phyloP scores from a whole-genome alignment of 2,888 invertebrate species.

The Amphimallon solstitiale region DNA sequence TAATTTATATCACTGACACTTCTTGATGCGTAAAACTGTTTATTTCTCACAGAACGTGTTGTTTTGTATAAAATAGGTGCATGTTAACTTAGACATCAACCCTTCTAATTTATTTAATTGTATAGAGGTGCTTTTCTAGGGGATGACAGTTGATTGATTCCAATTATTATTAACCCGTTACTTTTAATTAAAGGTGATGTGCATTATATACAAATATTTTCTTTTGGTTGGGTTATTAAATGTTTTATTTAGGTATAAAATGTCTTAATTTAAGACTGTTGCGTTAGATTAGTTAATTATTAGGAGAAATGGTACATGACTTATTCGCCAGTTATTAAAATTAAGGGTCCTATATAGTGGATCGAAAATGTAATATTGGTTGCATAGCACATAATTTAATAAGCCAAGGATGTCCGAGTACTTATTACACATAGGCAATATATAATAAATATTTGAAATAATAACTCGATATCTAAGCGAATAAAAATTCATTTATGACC shows the following conservation, averaged over 20 bases:
- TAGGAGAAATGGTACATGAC: background rate
- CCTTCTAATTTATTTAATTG: slow-evolving; percentile 31
- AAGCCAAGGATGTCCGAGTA: too few species aligned
- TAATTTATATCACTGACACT: slow-evolving; percentile 39
- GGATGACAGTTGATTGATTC: slow-evolving; percentile 26
- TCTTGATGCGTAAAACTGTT: slow-evolving; percentile 20
- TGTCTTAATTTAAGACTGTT: slow-evolving; percentile 11
- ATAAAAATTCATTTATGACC: too few species aligned
- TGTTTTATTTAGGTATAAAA: background rate
- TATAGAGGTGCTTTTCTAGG: slow-evolving; percentile 6
- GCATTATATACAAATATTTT: slow-evolving; percentile 26
- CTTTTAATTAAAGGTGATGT: slow-evolving; percentile 13
- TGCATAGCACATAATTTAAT: too few species aligned
- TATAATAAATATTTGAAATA: too few species aligned
- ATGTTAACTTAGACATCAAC: slow-evolving; percentile 28
- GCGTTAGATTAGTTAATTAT: slow-evolving; percentile 1
- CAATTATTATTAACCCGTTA: slow-evolving; percentile 22
- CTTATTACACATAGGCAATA: too few species aligned
- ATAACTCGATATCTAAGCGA: too few species aligned
- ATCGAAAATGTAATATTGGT: too few species aligned
- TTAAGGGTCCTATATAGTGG: too few species aligned
- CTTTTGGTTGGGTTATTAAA: slow-evolving; percentile 14
- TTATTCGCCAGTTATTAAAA: background rate
- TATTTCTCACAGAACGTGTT: slow-evolving; percentile 33
- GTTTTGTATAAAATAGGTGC: slow-evolving; percentile 12